Evolutionary conservation across 2,113 vertebrate species (phyloP).

Genomic region (Pholis gunnellus): DNA sequence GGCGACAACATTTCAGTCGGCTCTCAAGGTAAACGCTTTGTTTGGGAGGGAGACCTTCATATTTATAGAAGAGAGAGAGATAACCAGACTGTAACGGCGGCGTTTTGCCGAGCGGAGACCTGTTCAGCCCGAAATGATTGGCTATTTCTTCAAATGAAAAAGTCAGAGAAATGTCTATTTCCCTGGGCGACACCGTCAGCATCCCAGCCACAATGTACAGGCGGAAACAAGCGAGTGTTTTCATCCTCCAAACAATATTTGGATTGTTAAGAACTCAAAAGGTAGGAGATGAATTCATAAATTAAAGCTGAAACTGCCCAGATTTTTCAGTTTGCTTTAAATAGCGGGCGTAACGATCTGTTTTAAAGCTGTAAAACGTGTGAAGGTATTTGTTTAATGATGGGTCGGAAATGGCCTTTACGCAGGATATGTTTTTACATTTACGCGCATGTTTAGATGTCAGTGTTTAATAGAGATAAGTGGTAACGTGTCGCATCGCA

Average conservation of each 20-base stretch:
- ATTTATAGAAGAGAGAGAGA: slow-evolving; percentile 29
- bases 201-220: slow-evolving; percentile 55
- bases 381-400: neutral
- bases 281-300: slow-evolving; percentile 57
- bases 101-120: slow-evolving; percentile 38
- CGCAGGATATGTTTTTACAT: neutral
- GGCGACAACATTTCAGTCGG: slow-evolving; percentile 32
- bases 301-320: neutral
- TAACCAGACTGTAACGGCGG: slow-evolving; percentile 27
- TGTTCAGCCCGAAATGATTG: slow-evolving; percentile 47
- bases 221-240: slow-evolving; percentile 57
- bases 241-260: slow-evolving; percentile 52
- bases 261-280: slow-evolving; percentile 64
- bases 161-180: slow-evolving; percentile 65
- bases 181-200: slow-evolving; percentile 57
- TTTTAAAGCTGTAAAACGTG: neutral
- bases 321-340: neutral
- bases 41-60: slow-evolving; percentile 12
- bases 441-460: neutral
- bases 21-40: slow-evolving; percentile 27
- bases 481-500: slow-evolving; percentile 48
- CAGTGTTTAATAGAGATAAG: slow-evolving; percentile 13
- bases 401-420: neutral
- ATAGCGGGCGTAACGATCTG: neutral
- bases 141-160: slow-evolving; percentile 60